Conservation (phyloP, 2,888 invertebrate genomes). For the Drosophila kanekoi region DNA sequence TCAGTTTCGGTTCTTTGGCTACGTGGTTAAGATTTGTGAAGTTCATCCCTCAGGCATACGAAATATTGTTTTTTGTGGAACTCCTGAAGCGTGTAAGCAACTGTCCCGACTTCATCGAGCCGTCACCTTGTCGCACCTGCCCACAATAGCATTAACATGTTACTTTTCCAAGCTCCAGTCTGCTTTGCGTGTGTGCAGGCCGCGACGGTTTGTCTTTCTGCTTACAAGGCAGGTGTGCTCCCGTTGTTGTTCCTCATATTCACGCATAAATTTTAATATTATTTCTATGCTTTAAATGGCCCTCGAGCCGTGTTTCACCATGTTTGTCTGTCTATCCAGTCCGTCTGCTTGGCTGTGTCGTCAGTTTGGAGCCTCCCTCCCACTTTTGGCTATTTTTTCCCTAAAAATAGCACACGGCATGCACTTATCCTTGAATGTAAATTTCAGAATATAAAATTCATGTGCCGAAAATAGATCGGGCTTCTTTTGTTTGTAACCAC, state of each 20-base stretch:
- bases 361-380: conserved; percentile 10
- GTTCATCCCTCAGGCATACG: conserved; percentile 22
- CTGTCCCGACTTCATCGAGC: conserved; percentile 55
- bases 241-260: conserved; percentile 31
- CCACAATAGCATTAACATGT: conserved; percentile 69
- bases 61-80: conserved; percentile 8
- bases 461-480: conserved; percentile 56
- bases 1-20: conserved; percentile 31
- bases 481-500: neutral
- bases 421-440: conserved; percentile 64
- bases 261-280: conserved; percentile 75
- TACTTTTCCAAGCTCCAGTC: conserved; percentile 19
- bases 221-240: conserved; percentile 19
- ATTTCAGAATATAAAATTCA: conserved; percentile 66
- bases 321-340: conserved; percentile 27
- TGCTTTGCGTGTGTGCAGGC: conserved; percentile 32
- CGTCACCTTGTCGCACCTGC: conserved; percentile 46
- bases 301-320: conserved; percentile 8
- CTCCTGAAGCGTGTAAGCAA: conserved; percentile 48
- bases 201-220: conserved; percentile 32
- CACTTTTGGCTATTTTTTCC: neutral
- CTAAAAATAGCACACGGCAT: conserved; percentile 57
- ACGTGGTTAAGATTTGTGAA: conserved; percentile 45
- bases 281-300: conserved; percentile 61
- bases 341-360: conserved; percentile 28